These are phyloP conservation scores for Hexactinellida sp. DNA, from an alignment of 37 sponge, comb jelly and placozoan genomes.

Conservation along the genomic window DNA sequence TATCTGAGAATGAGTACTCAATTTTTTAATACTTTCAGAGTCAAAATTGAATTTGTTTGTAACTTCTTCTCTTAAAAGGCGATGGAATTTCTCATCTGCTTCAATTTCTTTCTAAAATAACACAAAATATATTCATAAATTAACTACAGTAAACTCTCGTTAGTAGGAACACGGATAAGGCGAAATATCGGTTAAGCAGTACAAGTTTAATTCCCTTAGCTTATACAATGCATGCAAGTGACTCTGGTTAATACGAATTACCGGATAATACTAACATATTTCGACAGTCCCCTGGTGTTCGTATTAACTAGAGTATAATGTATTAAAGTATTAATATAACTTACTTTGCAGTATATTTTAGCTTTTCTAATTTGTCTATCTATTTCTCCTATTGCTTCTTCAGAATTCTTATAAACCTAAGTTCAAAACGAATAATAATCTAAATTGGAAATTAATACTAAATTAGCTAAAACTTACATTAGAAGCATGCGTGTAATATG, in stretches of 20 bases:
- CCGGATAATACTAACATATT: no score
- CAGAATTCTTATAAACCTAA: neutral
- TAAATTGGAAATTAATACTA: no score
- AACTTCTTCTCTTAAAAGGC: neutral
- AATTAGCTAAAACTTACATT: neutral
- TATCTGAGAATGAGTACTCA: neutral
- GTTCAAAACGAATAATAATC: no score
- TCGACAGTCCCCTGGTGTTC: no score
- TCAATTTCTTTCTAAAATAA: neutral
- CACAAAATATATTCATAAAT: neutral
- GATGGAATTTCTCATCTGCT: conserved; percentile 8
- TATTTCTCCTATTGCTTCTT: neutral
- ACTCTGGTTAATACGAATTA: no score
- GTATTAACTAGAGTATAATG: neutral
- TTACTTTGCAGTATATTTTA: conserved; percentile 14
- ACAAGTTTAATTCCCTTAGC: no score
- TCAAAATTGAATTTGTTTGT: neutral
- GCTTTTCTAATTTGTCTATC: neutral
- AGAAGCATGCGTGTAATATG: neutral
- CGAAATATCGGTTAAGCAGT: no score
- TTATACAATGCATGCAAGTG: no score
- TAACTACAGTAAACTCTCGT: no score
- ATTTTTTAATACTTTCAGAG: neutral
- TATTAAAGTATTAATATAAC: neutral
- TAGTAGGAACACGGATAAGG: no score